Base-by-base conservation (phyloP, 1,140 invertebrate species). In the Lordiphosa mommai region DNA sequence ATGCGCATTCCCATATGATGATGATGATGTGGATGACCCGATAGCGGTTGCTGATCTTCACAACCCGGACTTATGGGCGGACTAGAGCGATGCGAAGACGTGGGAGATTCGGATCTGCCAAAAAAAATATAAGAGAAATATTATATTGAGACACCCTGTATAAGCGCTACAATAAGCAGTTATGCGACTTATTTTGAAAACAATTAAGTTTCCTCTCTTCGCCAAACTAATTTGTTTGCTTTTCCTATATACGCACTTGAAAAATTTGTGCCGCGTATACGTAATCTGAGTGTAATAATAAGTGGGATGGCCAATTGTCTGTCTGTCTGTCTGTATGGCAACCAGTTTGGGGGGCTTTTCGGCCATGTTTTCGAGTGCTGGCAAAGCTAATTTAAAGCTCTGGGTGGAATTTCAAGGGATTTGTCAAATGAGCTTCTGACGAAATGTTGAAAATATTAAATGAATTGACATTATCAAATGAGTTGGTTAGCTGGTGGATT, bases 11-110 rank as follows among this genome's bases (percentile, higher is more conserved):
- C 53, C 44, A 87, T 40, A 52, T 88, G 82, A 5, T 76, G 77
- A 4, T 61, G 41, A 27, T 82, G 72, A 13, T 72, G 63, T 2
- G 10, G 56, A 23, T 23, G 20, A 5, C 48, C 58, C 6, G 49
- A 43, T 6, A 67, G 72, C 0, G 56, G 56, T 41, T 87, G 80
- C 37, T 88, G 88, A 68, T 89, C 86, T 55, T 89, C 88, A 36
- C 88, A 89, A 27, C 88, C 88, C 0, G 88, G 88, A 65, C 88
- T 89, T 8, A 89, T 89, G 40, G 88, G 87, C 55, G 88, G 88
- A 76, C 88, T 89, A 40, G 88, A 89, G 32, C 86, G 86, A 56
- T 86, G 87, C 36, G 88, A 89, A n/a, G 88, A 89, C 34, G 67
- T 86, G 14, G 88, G 88, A 61, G 88, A 88, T 59, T 89, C 88